Percentiles rank a stretch among this genome's conserved stretches.
Conservation (phyloP, 2,888 invertebrate genomes). For the Aleiodes alternator region DNA sequence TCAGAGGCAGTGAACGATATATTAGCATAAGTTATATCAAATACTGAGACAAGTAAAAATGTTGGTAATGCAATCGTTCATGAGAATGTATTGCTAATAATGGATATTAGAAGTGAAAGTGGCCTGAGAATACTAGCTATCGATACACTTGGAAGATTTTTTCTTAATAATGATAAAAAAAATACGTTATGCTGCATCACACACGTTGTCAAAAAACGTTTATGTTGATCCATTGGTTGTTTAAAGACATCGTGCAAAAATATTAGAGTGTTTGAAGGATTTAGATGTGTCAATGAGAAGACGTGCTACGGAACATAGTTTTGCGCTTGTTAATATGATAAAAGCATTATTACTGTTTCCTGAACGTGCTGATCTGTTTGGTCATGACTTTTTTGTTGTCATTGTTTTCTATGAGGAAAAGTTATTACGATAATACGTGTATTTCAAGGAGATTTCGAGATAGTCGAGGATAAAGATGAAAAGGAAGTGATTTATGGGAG, state of each 20-base stretch:
- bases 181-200: constrained; percentile 98
- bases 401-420: too few species aligned
- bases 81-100: constrained; percentile 99
- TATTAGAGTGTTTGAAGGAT: constrained; percentile 81
- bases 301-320: constrained; percentile 98
- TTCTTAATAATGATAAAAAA: constrained; percentile 99
- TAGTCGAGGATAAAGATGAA: not conserved
- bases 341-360: constrained; percentile 96
- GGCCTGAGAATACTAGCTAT: constrained; percentile 86
- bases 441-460: too few species aligned
- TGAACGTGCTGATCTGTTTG: constrained; percentile 95
- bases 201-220: constrained; percentile 96
- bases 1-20: constrained; percentile 99
- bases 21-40: constrained; percentile 98
- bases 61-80: constrained; percentile 99
- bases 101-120: constrained; percentile 87
- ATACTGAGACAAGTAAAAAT: constrained; percentile 99
- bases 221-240: constrained; percentile 98
- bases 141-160: constrained; percentile 97
- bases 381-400: not conserved
- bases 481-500: too few species aligned
- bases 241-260: constrained; percentile 97
- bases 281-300: constrained; percentile 97
- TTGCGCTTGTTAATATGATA: constrained; percentile 98
- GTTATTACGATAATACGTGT: too few species aligned